phyloP scores from a whole-genome alignment of 2,888 invertebrate species.

The Podabrus alpinus region DNA sequence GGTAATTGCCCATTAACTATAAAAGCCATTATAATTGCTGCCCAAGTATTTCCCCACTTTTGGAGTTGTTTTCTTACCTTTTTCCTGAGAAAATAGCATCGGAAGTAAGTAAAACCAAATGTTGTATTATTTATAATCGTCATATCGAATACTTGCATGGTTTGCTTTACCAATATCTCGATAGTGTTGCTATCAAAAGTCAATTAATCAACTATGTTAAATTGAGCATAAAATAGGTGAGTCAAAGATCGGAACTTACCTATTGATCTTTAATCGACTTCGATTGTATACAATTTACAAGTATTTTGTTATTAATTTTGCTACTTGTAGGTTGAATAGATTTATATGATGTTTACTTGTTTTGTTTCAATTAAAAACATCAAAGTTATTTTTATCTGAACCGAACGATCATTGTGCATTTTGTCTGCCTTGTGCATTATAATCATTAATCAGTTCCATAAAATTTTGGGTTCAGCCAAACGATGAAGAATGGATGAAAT shows the following conservation, averaged over 20 bases:
- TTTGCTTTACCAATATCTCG: background rate
- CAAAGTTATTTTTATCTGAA: no score
- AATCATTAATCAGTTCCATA: no score
- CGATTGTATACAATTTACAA: background rate
- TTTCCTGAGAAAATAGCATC: background rate
- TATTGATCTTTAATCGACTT: background rate
- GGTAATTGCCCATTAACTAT: background rate
- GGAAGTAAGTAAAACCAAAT: background rate
- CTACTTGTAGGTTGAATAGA: background rate
- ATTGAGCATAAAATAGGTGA: slow-evolving; percentile 8
- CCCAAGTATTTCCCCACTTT: background rate
- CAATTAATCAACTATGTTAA: slow-evolving; percentile 7
- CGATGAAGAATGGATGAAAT: no score
- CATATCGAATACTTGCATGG: background rate
- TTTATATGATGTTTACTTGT: background rate
- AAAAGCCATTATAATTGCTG: background rate
- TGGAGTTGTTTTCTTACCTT: background rate
- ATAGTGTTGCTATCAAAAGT: slow-evolving; percentile 4
- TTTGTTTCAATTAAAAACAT: background rate
- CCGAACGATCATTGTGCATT: no score
- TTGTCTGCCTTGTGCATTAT: no score
- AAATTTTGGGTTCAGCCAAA: no score
- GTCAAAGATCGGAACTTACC: slow-evolving; percentile 5
- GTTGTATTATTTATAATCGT: no score
- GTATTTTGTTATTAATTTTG: background rate